Conservation (phyloP, 2,113 vertebrate genomes). For the Cromileptes altivelis region DNA sequence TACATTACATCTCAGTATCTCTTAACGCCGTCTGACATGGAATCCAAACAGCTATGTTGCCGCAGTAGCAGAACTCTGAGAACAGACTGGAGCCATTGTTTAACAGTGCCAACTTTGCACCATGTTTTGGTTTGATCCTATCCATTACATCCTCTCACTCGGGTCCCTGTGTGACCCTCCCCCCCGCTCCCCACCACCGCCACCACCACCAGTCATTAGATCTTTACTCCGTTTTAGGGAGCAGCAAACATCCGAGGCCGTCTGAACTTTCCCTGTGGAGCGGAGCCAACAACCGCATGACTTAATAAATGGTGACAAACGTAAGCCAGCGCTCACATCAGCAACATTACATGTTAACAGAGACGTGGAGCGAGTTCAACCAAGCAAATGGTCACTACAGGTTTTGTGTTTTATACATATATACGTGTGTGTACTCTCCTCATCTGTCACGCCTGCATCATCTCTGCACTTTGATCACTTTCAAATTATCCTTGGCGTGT, state of each 20-base stretch:
- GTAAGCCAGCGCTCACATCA: slow-evolving; percentile 52
- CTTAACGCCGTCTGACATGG: neutral
- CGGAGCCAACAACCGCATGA: slow-evolving; percentile 59
- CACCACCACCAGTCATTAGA: slow-evolving; percentile 47
- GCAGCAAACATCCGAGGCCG: slow-evolving; percentile 55
- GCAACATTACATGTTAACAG: slow-evolving; percentile 16
- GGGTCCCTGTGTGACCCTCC: slow-evolving; percentile 30
- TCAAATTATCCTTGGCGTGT: slow-evolving; percentile 38
- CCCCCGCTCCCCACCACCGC: neutral
- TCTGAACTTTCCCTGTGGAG: slow-evolving; percentile 62
- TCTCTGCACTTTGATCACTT: slow-evolving; percentile 49
- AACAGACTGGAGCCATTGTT: slow-evolving; percentile 44
- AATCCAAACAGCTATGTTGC: neutral
- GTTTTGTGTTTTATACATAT: slow-evolving; percentile 11
- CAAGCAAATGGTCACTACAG: slow-evolving; percentile 36
- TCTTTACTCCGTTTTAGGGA: slow-evolving; percentile 50
- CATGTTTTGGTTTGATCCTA: slow-evolving; percentile 52
- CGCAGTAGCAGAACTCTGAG: slow-evolving; percentile 2
- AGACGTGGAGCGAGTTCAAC: slow-evolving; percentile 46
- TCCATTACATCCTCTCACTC: slow-evolving; percentile 56
- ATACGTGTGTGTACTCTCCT: neutral
- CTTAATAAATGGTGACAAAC: slow-evolving; percentile 76
- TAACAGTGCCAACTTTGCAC: slow-evolving; percentile 11
- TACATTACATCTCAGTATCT: neutral
- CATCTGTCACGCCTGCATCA: slow-evolving; percentile 14